Conservation (phyloP, 2,113 vertebrate genomes). For the Sturnus vulgaris region DNA sequence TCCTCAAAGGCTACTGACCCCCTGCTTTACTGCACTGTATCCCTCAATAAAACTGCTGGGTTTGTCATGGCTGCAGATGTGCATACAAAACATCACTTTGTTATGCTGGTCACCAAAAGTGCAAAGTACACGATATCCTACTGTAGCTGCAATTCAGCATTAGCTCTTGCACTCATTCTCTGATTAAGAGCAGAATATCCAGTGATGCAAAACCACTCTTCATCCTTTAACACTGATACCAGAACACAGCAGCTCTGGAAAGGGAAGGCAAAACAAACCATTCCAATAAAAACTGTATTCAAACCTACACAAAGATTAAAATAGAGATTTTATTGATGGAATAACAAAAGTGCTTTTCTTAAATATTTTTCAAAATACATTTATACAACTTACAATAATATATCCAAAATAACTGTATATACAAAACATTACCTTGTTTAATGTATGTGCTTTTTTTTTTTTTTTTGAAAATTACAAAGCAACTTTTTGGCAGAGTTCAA, state of each 20-base stretch:
- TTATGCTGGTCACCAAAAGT: neutral
- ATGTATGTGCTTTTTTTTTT: slow-evolving; percentile 85
- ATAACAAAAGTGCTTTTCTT: slow-evolving; percentile 94
- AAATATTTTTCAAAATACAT: slow-evolving; percentile 92
- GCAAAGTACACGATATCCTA: neutral
- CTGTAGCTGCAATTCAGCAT: rapidly evolving
- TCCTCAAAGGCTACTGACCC: neutral
- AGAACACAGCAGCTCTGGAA: neutral
- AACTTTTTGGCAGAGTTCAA: slow-evolving; percentile 81
- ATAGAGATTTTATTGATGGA: slow-evolving; percentile 96
- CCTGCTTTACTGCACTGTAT: neutral
- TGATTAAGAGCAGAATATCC: neutral
- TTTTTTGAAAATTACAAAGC: slow-evolving; percentile 76
- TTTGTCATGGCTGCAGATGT: neutral
- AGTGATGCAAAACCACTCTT: neutral
- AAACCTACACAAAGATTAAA: slow-evolving; percentile 84
- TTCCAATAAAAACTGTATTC: slow-evolving; percentile 50
- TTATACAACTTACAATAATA: slow-evolving; percentile 97
- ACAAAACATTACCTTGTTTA: slow-evolving; percentile 82
- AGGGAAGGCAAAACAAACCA: neutral
- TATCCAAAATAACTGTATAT: slow-evolving; percentile 97
- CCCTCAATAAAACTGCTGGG: neutral
- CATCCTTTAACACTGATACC: neutral
- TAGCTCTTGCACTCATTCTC: neutral
- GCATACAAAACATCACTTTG: neutral